Conservation (phyloP, 2,113 vertebrate genomes). For the Seriola dumerili region DNA sequence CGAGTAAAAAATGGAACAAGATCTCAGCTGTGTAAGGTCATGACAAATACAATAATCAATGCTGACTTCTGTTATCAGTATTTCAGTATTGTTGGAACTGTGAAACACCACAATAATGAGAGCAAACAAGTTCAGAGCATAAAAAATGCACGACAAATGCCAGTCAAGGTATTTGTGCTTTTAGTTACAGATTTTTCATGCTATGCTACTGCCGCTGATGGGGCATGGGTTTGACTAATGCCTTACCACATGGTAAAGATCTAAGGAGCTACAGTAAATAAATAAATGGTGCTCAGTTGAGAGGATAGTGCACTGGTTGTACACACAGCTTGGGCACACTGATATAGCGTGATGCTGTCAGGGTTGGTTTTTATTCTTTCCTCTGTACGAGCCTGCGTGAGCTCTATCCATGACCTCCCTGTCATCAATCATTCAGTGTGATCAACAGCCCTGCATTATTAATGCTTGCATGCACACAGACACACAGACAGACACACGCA, state of each 20-base stretch:
- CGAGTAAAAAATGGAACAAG: background rate
- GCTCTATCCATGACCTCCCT: conserved; percentile 66
- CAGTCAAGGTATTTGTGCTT: background rate
- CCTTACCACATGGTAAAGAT: background rate
- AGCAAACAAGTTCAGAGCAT: background rate
- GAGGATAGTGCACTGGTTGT: conserved; percentile 13
- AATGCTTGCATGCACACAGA: conserved; percentile 16
- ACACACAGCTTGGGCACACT: conserved; percentile 4
- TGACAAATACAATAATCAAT: background rate
- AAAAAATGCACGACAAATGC: background rate
- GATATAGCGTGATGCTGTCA: conserved; percentile 41
- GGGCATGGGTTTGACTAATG: background rate
- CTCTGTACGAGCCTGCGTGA: conserved; percentile 34
- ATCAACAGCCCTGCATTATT: conserved; percentile 77
- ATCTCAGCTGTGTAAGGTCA: background rate
- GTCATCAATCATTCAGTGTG: conserved; percentile 81
- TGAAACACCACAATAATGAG: background rate
- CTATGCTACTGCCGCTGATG: background rate
- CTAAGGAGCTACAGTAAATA: background rate
- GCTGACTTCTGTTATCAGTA: background rate
- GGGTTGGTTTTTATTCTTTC: conserved; percentile 14
- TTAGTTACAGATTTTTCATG: background rate
- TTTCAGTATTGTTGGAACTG: background rate
- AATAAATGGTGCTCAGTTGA: background rate
- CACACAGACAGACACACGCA: conserved; percentile 10